Percentiles rank a stretch among this genome's conserved stretches.
These are phyloP conservation scores for Eurystomus glaucurus DNA, from an alignment of 2,797 vertebrate species.

Conservation along the genomic window DNA sequence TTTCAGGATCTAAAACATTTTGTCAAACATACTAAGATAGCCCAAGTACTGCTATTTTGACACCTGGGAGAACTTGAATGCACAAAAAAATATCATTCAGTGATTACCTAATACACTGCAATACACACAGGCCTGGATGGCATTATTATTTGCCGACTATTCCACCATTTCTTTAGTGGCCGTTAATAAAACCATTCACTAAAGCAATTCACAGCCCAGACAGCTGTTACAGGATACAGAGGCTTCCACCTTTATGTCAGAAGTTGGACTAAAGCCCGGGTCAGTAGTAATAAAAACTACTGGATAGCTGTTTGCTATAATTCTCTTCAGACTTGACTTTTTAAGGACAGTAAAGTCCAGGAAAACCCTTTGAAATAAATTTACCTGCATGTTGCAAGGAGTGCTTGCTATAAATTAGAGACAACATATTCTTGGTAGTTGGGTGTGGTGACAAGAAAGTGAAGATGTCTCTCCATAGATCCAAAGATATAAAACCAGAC, in stretches of 20 bases:
- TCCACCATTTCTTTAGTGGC: neutral
- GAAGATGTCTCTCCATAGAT: neutral
- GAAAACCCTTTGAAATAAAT: neutral
- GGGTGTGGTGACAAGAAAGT: conserved; percentile 20
- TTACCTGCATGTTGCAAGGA: neutral
- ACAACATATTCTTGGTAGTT: neutral
- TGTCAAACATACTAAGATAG: neutral
- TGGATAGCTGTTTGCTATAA: conserved; percentile 7
- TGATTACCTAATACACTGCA: neutral
- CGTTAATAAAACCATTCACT: conserved; percentile 7
- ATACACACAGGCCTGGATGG: neutral
- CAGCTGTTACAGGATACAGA: neutral
- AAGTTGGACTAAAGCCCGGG: conserved; percentile 8
- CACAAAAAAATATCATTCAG: neutral
- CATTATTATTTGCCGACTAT: neutral
- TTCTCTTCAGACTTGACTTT: neutral
- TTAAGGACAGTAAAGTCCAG: neutral
- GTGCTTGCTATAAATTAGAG: conserved; percentile 13
- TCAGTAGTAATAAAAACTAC: conserved; percentile 21
- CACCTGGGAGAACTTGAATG: neutral
- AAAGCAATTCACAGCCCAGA: neutral
- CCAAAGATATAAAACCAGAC: neutral
- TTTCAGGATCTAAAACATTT: neutral
- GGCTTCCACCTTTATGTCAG: conserved; percentile 26
- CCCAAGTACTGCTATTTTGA: neutral